These are phyloP conservation scores for Gallirallus australis DNA, from an alignment of 2,797 vertebrate genomes.

Conservation along the genomic window DNA sequence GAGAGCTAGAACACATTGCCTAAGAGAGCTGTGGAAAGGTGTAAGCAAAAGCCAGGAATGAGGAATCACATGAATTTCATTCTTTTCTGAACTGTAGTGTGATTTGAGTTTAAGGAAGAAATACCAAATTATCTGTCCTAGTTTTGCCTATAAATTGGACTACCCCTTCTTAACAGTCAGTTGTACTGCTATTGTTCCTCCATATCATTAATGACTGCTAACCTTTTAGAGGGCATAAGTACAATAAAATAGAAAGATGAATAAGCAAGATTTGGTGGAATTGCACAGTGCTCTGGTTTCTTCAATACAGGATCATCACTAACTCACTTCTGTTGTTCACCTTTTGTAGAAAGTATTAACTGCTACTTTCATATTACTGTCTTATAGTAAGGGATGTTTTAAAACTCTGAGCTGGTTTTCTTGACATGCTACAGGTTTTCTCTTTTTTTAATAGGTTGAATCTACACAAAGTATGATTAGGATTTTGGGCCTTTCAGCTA, in stretches of 20 bases:
- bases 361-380: background rate
- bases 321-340: background rate
- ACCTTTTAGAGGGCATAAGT: background rate
- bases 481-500: slow-evolving; percentile 96
- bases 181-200: background rate
- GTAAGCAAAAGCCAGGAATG: background rate
- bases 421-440: background rate
- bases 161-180: background rate
- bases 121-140: background rate
- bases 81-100: background rate
- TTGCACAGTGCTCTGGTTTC: background rate
- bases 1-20: background rate
- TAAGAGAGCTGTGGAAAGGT: background rate
- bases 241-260: background rate
- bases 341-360: background rate
- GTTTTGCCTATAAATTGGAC: background rate
- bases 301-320: background rate
- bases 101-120: background rate
- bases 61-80: background rate
- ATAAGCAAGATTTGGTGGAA: background rate
- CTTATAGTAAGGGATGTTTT: background rate
- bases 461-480: slow-evolving; percentile 99
- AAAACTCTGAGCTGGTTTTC: background rate
- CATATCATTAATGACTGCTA: background rate
- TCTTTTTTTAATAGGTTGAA: slow-evolving; percentile 87